Base-by-base conservation (phyloP, 37 sponge, comb jelly and placozoan genomes). In the Beroe ovata region DNA sequence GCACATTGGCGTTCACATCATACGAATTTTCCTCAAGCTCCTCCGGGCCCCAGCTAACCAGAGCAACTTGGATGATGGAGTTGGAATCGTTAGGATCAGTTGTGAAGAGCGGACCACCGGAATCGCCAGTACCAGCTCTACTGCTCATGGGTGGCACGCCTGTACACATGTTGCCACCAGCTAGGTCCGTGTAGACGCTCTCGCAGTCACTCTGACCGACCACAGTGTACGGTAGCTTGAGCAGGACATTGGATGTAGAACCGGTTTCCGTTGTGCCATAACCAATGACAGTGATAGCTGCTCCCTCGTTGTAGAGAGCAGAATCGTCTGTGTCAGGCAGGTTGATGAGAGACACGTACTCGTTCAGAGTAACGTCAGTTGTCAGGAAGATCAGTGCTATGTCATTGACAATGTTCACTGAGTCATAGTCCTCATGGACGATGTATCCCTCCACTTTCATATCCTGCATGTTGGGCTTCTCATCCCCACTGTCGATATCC, bases 31-130 rank as follows among this genome's bases (percentile, higher is more conserved):
- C 84, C 22, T 19, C 22, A 3, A 3, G 21, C 25, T 77, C 84
- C 42, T 39, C 42, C 3, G 84, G 39, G 8, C 84, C 84, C 84
- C 84, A 77, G 25, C 84, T 77, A 36, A 77, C 84, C 38, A 77
- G 35, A 36, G 39, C 84, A 21, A 77, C 4, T 54, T 77, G 84
- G 3, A 40, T 21, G 54, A 42, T 42, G 1, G 26, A 23, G 1
- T 11, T 18, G 20, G 8, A 3, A 3, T 28, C 54, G 23, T 77
- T 77, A 14, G 8, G 4, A 3, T 28, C 54, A 21, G 39, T 77
- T 1, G 54, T 77, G 84, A 77, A 40, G 8, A 77, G 54, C 1
- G 84, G 84, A 21, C 84, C 84, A 37, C 84, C 84, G 41, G 84
- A 77, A 77, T 77, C 84, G 1, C 84, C 84, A 41, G 38, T 77